phyloP scores from a whole-genome alignment of 1,140 invertebrate genomes.

The Drosophila aff. region DNA sequence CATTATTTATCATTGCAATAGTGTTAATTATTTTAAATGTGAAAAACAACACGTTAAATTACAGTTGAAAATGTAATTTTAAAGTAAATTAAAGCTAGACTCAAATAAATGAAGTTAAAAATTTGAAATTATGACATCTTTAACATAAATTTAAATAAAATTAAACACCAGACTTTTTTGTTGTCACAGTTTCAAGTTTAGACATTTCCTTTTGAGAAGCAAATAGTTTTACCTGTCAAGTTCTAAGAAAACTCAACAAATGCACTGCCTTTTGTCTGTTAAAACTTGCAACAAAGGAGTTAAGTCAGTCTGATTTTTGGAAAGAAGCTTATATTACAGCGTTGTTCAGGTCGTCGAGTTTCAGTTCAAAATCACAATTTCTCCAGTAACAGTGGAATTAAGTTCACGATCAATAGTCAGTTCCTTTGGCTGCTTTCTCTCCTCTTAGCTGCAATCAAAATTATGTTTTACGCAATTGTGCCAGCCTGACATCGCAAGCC shows the following conservation, averaged over 20 bases:
- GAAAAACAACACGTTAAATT: neutral
- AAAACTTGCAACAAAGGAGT: neutral
- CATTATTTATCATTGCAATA: neutral
- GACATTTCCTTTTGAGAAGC: neutral
- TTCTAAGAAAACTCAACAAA: neutral
- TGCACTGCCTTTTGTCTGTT: neutral
- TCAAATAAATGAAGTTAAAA: neutral
- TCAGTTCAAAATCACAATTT: neutral
- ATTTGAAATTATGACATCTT: neutral
- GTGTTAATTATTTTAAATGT: neutral
- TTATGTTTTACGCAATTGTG: constrained; percentile 20
- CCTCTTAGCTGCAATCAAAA: neutral
- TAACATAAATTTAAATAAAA: no score
- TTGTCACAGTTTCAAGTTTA: neutral
- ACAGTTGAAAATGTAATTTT: neutral
- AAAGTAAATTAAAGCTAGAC: neutral
- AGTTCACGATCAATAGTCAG: neutral
- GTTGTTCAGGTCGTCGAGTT: neutral
- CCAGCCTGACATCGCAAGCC: constrained; percentile 1
- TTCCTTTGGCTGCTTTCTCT: neutral
- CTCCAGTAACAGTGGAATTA: neutral
- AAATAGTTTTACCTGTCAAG: neutral
- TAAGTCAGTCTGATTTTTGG: neutral
- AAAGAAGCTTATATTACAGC: neutral
- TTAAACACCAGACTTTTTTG: no score